Evolutionary conservation across 2,888 invertebrate species (phyloP).

Genomic region (Polydrusus cervinus): DNA sequence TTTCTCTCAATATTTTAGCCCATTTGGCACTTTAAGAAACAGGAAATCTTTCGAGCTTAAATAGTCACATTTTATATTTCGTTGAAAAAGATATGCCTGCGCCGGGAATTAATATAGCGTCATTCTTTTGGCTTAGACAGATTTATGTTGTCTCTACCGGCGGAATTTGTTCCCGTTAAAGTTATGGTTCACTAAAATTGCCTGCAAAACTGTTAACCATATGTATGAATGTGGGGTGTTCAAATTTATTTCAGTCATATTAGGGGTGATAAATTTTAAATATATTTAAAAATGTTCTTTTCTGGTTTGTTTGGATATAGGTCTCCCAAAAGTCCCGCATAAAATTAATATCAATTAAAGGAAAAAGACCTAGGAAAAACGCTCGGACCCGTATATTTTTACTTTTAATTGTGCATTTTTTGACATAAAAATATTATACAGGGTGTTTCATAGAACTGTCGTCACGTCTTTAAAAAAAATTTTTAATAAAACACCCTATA

Average conservation of each 20-base stretch:
- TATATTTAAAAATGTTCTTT: neutral
- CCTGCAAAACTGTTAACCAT: constrained; percentile 51
- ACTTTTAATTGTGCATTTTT: too few species aligned
- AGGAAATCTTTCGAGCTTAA: neutral
- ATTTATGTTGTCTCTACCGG: constrained; percentile 39
- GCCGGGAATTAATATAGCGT: constrained; percentile 31
- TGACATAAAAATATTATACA: too few species aligned
- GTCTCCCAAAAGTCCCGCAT: too few species aligned
- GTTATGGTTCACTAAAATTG: constrained; percentile 50
- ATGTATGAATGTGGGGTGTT: constrained; percentile 45
- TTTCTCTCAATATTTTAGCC: neutral
- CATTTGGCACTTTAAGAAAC: constrained; percentile 8
- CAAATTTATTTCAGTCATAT: constrained; percentile 40
- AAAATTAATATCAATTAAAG: too few species aligned
- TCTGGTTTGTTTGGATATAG: neutral
- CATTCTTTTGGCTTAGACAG: constrained; percentile 27
- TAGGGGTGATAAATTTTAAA: constrained; percentile 33
- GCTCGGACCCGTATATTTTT: too few species aligned
- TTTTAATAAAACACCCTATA: too few species aligned
- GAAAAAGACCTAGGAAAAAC: too few species aligned
- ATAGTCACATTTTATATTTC: constrained; percentile 14
- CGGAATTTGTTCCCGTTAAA: constrained; percentile 45
- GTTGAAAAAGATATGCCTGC: constrained; percentile 29
- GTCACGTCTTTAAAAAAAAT: too few species aligned
- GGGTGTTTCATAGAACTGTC: too few species aligned